Evolutionary conservation across 2,888 invertebrate species (phyloP), one percentile per base, ranked within the genome.

Genomic region (Synergus umbraculus): DNA sequence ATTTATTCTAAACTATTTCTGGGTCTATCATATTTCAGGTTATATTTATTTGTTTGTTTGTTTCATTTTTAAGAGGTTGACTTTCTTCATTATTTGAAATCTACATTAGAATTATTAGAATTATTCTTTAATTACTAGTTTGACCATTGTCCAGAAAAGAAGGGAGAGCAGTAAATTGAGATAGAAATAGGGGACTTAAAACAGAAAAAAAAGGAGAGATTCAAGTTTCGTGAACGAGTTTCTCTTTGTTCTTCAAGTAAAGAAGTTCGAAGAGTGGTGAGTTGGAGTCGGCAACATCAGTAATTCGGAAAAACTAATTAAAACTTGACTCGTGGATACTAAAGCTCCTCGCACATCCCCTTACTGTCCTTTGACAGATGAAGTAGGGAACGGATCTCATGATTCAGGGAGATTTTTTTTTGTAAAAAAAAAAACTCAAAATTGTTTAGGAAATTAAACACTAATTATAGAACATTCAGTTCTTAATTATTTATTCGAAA

Each of bases 241-340:
- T 69, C 84, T 83, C 88, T 89, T 89, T 89, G 88, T 90, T 86
- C 85, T 37, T 76, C 77, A 76, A 79, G 87, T 84, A 88, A 88
- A 89, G 87, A 87, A 88, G 87, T 67, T 87, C 82, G 84, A 85
- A 86, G 77, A 87, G 87, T 87, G 87, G 82, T 85, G 85, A 88
- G 86, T 85, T 85, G 83, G 85, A 82, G 86, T 85, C 84, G 80
- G 87, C 90, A 89, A 91, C 91, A 91, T 90, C 89, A 88, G 88
- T 91, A 89, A 91, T 91, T 91, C 88, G 90, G 87, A 89, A 90
- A 91, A 91, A 89, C 90, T 91, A 91, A 91, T 91, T 91, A 91
- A 91, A 91, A 91, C 90, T 90, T 90, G 88, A 90, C 89, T 90
- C 88, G 86, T 84, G 86, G 86, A 85, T 85, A 88, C 83, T 83